Conservation (phyloP, 2,113 vertebrate species). For the Oryctolagus cuniculus region mOryCun1.1 NC_091440.1:46457001-46457500, state of each 20-base stretch:
- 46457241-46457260: slow-evolving; percentile 51
- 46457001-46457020: slow-evolving; percentile 69
- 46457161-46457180: slow-evolving; percentile 72
- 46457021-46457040: slow-evolving; percentile 60
- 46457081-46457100: slow-evolving; percentile 46
- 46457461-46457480: not conserved
- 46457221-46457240: slow-evolving; percentile 65
- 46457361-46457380: not conserved
- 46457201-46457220: slow-evolving; percentile 67
- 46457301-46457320: slow-evolving; percentile 36
- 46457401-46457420: not conserved
- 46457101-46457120: slow-evolving; percentile 54
- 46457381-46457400: not conserved
- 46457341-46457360: slow-evolving; percentile 53
- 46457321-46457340: slow-evolving; percentile 43
- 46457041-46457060: slow-evolving; percentile 51
- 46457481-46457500: not conserved
- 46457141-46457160: slow-evolving; percentile 69
- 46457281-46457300: slow-evolving; percentile 61
- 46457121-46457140: slow-evolving; percentile 70
- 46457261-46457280: slow-evolving; percentile 22
- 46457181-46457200: slow-evolving; percentile 71
- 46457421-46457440: not conserved
- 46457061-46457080: slow-evolving; percentile 70
- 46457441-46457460: not conserved